Conservation (phyloP, 2,113 vertebrate species). For the Chlorodrepanis virens region DNA sequence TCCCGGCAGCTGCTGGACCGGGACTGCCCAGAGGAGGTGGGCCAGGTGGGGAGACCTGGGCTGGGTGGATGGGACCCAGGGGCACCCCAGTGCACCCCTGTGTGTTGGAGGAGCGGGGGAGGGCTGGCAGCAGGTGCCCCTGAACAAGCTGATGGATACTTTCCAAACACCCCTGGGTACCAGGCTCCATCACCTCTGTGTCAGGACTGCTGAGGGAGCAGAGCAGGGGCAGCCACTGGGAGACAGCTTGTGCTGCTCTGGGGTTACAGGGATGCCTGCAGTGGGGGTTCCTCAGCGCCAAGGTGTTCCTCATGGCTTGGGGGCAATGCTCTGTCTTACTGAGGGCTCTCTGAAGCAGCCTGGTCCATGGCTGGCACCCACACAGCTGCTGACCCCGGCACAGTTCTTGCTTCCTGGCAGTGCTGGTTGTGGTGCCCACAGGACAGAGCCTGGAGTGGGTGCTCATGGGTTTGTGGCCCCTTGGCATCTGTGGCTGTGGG, state of each 20-base stretch:
- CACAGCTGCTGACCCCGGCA: not conserved
- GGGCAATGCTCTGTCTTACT: not conserved
- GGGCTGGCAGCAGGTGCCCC: not conserved
- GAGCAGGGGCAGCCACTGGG: not conserved
- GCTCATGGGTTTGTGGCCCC: rapidly evolving
- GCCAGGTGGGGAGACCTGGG: not conserved
- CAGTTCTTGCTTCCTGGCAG: not conserved
- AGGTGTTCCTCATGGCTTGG: not conserved
- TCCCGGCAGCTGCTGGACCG: not conserved
- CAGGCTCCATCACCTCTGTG: not conserved
- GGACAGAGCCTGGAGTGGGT: not conserved
- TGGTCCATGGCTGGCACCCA: not conserved
- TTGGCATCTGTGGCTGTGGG: not conserved
- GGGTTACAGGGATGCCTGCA: not conserved
- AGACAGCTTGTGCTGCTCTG: not conserved
- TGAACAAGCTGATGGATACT: not conserved
- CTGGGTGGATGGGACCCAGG: not conserved
- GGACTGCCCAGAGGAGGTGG: not conserved
- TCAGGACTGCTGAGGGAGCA: not conserved
- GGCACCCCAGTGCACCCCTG: not conserved
- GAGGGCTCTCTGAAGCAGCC: not conserved
- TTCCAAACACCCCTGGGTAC: not conserved
- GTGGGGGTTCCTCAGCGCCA: rapidly evolving
- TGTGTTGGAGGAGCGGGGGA: not conserved
- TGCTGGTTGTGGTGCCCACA: not conserved